Evolutionary conservation across 2,797 vertebrate genomes (phyloP).

Genomic region (Crypturellus tataupa): DNA sequence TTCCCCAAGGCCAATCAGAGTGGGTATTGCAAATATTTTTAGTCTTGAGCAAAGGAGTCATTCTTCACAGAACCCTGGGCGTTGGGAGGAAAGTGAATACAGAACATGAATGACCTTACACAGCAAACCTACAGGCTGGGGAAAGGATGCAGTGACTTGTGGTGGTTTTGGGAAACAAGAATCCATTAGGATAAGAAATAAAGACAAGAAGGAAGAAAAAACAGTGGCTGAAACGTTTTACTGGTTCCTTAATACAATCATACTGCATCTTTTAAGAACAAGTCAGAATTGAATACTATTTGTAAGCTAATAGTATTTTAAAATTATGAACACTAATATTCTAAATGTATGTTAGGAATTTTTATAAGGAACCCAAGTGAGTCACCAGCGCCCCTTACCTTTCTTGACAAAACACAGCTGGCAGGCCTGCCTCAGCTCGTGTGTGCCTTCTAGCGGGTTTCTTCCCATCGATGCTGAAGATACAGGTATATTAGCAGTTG

Average conservation of each 20-base stretch:
- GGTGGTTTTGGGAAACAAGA: conserved; percentile 20
- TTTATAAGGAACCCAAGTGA: background rate
- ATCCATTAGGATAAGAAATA: conserved; percentile 24
- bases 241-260: background rate
- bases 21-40: conserved; percentile 68
- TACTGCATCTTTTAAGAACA: conserved; percentile 6
- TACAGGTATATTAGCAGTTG: conserved; percentile 59
- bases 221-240: background rate
- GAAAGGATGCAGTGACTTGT: background rate
- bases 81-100: conserved; percentile 71
- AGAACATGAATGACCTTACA: conserved; percentile 63
- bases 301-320: background rate
- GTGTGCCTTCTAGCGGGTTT: conserved; percentile 93
- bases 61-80: conserved; percentile 68
- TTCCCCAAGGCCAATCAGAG: conserved; percentile 74
- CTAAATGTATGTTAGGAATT: background rate
- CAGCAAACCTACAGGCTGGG: background rate
- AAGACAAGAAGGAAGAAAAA: conserved; percentile 37
- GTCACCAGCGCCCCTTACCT: conserved; percentile 83
- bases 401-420: conserved; percentile 90
- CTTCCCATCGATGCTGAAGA: conserved; percentile 75
- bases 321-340: background rate
- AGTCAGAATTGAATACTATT: background rate
- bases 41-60: conserved; percentile 75
- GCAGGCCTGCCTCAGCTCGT: conserved; percentile 95